A percentile compares a stretch with the other conserved stretches of the same genome.
phyloP scores from a whole-genome alignment of 2,113 vertebrate species.

The Balaeniceps rex region DNA sequence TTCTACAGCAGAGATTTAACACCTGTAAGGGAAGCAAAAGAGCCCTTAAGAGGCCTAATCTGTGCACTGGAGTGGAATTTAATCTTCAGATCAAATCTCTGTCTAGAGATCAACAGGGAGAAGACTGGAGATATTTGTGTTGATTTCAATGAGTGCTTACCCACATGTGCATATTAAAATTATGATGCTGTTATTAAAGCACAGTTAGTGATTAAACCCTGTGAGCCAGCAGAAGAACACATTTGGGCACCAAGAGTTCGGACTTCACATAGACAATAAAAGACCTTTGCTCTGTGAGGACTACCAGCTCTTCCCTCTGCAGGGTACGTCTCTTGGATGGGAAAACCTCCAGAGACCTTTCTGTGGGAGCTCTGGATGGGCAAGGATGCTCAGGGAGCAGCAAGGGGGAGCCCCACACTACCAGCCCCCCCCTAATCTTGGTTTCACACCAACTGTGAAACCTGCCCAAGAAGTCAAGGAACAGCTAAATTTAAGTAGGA shows the following conservation, averaged over 20 bases:
- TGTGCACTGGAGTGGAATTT: not conserved
- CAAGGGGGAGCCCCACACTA: not conserved
- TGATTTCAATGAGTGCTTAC: not conserved
- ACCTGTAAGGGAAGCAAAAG: not conserved
- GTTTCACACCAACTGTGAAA: not conserved
- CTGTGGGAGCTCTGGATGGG: not conserved
- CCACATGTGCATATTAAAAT: not conserved
- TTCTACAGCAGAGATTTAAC: not conserved
- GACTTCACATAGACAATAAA: not conserved
- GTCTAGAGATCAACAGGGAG: not conserved
- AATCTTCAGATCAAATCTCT: not conserved
- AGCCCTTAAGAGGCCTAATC: not conserved
- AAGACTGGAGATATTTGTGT: not conserved
- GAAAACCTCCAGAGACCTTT: not conserved
- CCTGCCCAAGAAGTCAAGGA: not conserved
- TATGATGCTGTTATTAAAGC: not conserved
- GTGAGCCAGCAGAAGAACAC: not conserved
- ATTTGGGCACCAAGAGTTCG: not conserved
- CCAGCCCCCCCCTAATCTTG: not conserved
- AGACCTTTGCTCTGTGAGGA: not conserved
- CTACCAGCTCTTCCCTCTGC: too few species aligned
- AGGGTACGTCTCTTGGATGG: not conserved
- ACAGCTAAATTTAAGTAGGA: not conserved
- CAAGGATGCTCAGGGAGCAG: not conserved
- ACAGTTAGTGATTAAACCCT: not conserved